Conservation (phyloP, 2,113 vertebrate species). For the Hemibates koningsi region DNA sequence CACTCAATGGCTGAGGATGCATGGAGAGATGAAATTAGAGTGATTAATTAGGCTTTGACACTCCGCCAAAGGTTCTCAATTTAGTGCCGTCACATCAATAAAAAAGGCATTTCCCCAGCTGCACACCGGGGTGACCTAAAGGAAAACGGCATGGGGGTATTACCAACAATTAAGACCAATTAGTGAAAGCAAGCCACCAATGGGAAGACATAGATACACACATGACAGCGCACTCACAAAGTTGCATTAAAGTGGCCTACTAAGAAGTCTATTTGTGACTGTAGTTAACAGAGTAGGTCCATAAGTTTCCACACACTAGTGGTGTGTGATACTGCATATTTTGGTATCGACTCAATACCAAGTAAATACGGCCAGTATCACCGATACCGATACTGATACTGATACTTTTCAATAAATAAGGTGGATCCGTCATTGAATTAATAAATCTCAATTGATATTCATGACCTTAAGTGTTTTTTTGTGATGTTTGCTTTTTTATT, state of each 20-base stretch:
- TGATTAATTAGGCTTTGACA: slow-evolving; percentile 75
- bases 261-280: background rate
- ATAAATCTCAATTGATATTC: background rate
- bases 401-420: background rate
- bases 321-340: fast-evolving
- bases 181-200: slow-evolving; percentile 54
- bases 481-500: background rate
- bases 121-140: slow-evolving; percentile 55
- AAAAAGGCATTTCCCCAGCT: slow-evolving; percentile 60
- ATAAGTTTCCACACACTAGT: background rate
- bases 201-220: slow-evolving; percentile 53
- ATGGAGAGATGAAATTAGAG: slow-evolving; percentile 69
- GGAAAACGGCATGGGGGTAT: slow-evolving; percentile 60
- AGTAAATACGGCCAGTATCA: background rate
- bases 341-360: background rate
- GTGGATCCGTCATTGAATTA: background rate
- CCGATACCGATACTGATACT: background rate
- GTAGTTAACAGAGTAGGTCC: background rate
- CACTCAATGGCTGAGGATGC: slow-evolving; percentile 56
- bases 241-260: background rate
- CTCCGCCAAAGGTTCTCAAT: slow-evolving; percentile 77
- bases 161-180: slow-evolving; percentile 77
- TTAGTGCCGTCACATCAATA: slow-evolving; percentile 77
- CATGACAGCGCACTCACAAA: slow-evolving; percentile 7
- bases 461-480: background rate